Percentiles rank a stretch among this genome's conserved stretches.
Conservation (phyloP, 1,140 invertebrate genomes). For the Reticulitermes speratus region DNA sequence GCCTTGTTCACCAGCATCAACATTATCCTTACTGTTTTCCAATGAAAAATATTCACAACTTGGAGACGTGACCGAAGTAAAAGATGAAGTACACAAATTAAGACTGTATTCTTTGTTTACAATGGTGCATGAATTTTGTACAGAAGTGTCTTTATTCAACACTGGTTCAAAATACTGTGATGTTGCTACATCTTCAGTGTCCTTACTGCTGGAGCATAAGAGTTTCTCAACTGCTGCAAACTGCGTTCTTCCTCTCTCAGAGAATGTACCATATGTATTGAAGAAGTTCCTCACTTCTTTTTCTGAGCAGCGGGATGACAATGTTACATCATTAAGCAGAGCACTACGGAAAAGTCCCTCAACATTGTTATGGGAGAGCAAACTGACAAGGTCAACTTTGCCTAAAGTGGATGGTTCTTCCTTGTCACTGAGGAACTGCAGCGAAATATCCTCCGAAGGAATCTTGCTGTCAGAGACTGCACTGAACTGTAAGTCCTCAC, state of each 20-base stretch:
- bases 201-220: not conserved
- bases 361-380: slow-evolving; percentile 24
- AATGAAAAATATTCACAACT: not conserved
- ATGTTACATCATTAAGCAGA: slow-evolving; percentile 25
- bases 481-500: not conserved
- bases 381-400: slow-evolving; percentile 11
- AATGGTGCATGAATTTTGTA: not conserved
- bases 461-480: not conserved
- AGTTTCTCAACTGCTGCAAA: slow-evolving; percentile 26
- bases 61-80: not conserved
- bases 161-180: not conserved
- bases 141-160: not conserved
- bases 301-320: slow-evolving; percentile 26
- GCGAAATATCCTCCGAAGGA: not conserved
- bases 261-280: slow-evolving; percentile 25
- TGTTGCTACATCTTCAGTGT: not conserved
- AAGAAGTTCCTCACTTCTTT: slow-evolving; percentile 26
- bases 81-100: not conserved
- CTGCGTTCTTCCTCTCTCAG: slow-evolving; percentile 21
- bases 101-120: not conserved
- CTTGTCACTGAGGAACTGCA: not conserved
- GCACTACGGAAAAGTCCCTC: slow-evolving; percentile 25
- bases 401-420: not conserved
- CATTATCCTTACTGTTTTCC: not conserved
- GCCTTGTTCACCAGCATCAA: not conserved